These are phyloP conservation scores for Aporrectodea caliginosa DNA, from an alignment of 1,140 invertebrate species.

Conservation along the genomic window DNA sequence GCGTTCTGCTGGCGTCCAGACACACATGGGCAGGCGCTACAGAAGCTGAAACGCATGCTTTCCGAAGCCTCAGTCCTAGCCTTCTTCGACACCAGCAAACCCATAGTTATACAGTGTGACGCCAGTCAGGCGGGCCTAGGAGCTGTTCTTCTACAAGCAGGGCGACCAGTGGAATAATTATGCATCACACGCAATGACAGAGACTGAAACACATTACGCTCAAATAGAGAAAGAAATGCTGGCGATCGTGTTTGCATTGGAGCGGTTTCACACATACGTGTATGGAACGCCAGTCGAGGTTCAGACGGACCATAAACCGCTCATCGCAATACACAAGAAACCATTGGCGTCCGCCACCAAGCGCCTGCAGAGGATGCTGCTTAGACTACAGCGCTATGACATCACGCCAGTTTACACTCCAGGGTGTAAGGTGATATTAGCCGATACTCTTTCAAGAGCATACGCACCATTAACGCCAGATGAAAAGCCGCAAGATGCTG, in stretches of 20 bases:
- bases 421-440: conserved; percentile 53
- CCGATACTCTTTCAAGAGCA: conserved; percentile 38
- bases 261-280: conserved; percentile 52
- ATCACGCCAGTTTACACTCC: conserved; percentile 50
- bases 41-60: conserved; percentile 35
- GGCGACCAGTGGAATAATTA: conserved; percentile 54
- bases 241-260: conserved; percentile 55
- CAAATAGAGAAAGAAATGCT: conserved; percentile 58
- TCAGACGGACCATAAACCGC: conserved; percentile 50
- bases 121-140: conserved; percentile 48
- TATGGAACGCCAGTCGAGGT: conserved; percentile 39
- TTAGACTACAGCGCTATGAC: conserved; percentile 54
- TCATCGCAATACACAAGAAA: conserved; percentile 53
- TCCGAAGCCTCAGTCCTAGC: conserved; percentile 35
- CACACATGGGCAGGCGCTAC: conserved; percentile 30
- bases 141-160: conserved; percentile 53
- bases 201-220: conserved; percentile 55
- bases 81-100: conserved; percentile 38
- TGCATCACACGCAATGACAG: conserved; percentile 52
- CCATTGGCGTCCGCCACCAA: conserved; percentile 47
- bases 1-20: conserved; percentile 11
- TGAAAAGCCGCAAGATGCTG: neutral
- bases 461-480: too few relatives aligned
- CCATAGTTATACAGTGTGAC: conserved; percentile 38
- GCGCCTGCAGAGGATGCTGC: conserved; percentile 54